These are phyloP conservation scores for Cryptocephalus primarius DNA, from an alignment of 2,888 invertebrate species.

Conservation along the genomic window DNA sequence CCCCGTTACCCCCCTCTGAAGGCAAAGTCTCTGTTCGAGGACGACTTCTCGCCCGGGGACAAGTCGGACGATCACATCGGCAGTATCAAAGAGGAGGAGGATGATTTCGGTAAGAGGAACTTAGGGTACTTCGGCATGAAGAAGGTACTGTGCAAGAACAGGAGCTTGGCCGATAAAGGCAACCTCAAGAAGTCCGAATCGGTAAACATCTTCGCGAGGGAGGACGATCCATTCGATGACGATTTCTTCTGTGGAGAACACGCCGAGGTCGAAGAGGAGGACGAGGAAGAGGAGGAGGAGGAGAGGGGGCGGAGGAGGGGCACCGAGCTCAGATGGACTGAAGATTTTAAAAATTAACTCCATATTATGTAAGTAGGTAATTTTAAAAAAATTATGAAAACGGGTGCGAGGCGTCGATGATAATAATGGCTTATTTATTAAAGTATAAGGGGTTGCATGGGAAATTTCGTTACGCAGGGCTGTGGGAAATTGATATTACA, in stretches of 20 bases:
- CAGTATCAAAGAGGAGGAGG: constrained; percentile 33
- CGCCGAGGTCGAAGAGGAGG: constrained; percentile 15
- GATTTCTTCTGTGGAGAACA: constrained; percentile 61
- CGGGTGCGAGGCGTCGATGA: too few species aligned
- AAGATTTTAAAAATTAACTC: constrained; percentile 34
- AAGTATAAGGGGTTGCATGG: too few species aligned
- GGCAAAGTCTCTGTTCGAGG: constrained; percentile 40
- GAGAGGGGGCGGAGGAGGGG: constrained; percentile 17
- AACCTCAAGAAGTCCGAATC: constrained; percentile 81
- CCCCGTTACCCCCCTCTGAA: too few species aligned
- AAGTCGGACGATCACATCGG: constrained; percentile 23
- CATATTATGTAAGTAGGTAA: too few species aligned
- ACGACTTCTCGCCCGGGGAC: constrained; percentile 45
- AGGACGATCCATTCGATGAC: constrained; percentile 80
- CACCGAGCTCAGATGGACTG: constrained; percentile 37
- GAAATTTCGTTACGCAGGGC: too few species aligned
- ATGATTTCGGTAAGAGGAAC: constrained; percentile 23
- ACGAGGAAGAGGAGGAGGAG: constrained; percentile 12
- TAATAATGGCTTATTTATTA: too few species aligned
- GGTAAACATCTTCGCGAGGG: constrained; percentile 78
- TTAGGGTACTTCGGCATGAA: constrained; percentile 21
- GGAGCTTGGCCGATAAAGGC: constrained; percentile 37
- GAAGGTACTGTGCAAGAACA: constrained; percentile 26
- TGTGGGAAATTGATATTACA: too few species aligned
- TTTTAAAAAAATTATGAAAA: too few species aligned